Conservation (phyloP, 2,113 vertebrate species). For the Triplophysa tibetana region DNA sequence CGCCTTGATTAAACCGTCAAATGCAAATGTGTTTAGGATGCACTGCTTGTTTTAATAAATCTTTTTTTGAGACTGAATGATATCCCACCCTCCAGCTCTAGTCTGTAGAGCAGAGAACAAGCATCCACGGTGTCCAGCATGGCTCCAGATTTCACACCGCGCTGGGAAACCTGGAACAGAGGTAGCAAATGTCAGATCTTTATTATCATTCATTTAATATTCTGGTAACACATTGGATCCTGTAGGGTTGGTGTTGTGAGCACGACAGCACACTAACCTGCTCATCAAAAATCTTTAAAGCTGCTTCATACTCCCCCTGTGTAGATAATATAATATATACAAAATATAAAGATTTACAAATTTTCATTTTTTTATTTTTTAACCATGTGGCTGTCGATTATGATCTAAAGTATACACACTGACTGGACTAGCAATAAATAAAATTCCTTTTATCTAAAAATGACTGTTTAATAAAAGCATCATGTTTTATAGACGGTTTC, state of each 20-base stretch:
- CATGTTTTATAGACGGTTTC: not conserved
- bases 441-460: not conserved
- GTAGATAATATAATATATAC: constrained; percentile 43
- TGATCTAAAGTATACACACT: not conserved
- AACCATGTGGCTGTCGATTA: too few species aligned
- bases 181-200: not conserved
- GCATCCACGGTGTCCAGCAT: constrained; percentile 87
- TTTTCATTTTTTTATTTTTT: too few species aligned
- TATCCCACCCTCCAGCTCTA: constrained; percentile 90
- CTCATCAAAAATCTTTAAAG: constrained; percentile 84
- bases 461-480: not conserved
- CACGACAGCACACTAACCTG: constrained; percentile 76
- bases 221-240: too few species aligned
- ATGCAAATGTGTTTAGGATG: not conserved
- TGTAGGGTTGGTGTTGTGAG: not conserved
- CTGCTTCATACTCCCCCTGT: constrained; percentile 89
- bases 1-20: not conserved
- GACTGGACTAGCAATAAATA: not conserved
- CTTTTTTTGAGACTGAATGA: not conserved
- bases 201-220: too few species aligned
- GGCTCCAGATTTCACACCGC: constrained; percentile 65
- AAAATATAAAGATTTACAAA: not conserved
- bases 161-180: constrained; percentile 75
- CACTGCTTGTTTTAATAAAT: not conserved
- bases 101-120: constrained; percentile 86